These are phyloP conservation scores for Halcyon malimbica DNA, from an alignment of 2,113 vertebrate species.

Conservation along the genomic window DNA sequence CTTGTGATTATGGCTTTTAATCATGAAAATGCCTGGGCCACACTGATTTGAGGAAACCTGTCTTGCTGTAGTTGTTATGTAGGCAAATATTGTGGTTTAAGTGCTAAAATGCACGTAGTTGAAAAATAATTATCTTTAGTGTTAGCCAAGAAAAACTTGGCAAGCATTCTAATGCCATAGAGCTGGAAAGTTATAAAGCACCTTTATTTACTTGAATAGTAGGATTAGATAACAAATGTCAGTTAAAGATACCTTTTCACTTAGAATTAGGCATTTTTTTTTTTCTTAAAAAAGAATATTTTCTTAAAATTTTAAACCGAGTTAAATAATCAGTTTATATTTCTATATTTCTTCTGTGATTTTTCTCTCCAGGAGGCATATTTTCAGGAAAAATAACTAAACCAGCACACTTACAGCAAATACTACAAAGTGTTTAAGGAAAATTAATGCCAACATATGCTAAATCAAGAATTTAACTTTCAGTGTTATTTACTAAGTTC, in stretches of 20 bases:
- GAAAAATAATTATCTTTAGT: slow-evolving; percentile 50
- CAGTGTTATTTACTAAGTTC: neutral
- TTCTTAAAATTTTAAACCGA: neutral
- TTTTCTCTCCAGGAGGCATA: neutral
- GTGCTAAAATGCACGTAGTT: slow-evolving; percentile 55
- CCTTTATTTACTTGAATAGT: slow-evolving; percentile 10
- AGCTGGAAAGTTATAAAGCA: neutral
- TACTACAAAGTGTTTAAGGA: neutral
- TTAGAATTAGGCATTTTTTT: neutral
- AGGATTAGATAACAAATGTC: slow-evolving; percentile 9
- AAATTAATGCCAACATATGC: neutral
- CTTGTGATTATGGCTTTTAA: neutral
- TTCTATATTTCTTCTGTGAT: neutral
- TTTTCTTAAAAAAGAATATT: neutral
- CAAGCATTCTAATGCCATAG: neutral
- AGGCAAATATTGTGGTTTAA: slow-evolving; percentile 55
- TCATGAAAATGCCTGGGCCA: neutral
- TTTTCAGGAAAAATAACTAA: neutral
- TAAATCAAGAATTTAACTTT: neutral
- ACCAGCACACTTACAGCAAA: neutral
- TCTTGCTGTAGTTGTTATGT: neutral
- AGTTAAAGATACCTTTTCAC: neutral
- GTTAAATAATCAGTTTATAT: neutral
- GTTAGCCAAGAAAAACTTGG: slow-evolving; percentile 58
- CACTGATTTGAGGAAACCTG: neutral